These are phyloP conservation scores for Sphaeridia pumilis DNA, from an alignment of 2,888 invertebrate genomes.

Conservation along the genomic window DNA sequence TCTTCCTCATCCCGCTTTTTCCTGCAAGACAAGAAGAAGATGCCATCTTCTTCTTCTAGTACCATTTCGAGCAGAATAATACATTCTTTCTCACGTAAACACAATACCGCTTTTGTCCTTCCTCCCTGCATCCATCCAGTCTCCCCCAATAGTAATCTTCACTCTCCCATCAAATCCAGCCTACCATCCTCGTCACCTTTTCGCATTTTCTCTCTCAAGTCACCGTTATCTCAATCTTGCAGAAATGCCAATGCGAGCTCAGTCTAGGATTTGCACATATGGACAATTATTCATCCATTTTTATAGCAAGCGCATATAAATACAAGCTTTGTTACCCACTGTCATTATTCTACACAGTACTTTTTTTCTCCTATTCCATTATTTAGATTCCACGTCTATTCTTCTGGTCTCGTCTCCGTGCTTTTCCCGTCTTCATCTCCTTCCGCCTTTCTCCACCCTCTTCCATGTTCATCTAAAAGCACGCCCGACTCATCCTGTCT, in stretches of 20 bases:
- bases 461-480: background rate
- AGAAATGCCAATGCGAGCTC: no score
- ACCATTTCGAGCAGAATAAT: no score
- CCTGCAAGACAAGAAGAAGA: slow-evolving; percentile 3
- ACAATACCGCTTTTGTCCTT: slow-evolving; percentile 20
- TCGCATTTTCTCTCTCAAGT: background rate
- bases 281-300: no score
- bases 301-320: no score
- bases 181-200: background rate
- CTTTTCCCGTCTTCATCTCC: background rate
- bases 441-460: background rate
- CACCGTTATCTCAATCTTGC: background rate
- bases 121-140: slow-evolving; percentile 16
- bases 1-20: background rate
- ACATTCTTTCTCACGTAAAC: slow-evolving; percentile 19
- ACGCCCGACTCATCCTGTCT: background rate
- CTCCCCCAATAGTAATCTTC: background rate
- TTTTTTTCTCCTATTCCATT: background rate
- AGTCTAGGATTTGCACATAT: no score
- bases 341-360: no score
- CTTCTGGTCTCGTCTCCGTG: background rate
- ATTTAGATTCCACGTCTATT: background rate
- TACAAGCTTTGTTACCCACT: no score
- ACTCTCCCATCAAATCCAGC: background rate
- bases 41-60: no score